Percentiles rank a stretch among this genome's conserved stretches.
phyloP scores from a whole-genome alignment of 2,113 vertebrate genomes.

The Pelvicachromis taeniatus region DNA sequence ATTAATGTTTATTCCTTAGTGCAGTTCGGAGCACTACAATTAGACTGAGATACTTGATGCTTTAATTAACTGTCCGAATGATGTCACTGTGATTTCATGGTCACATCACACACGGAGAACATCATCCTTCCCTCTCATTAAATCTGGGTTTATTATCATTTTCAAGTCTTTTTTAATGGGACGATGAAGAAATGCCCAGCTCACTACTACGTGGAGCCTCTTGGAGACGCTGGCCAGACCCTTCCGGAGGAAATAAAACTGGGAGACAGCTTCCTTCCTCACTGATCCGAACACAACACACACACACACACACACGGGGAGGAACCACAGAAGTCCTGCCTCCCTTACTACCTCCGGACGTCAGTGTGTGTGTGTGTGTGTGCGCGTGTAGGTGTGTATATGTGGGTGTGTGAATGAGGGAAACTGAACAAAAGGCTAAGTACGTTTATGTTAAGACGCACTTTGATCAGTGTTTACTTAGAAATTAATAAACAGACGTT shows the following conservation, averaged over 20 bases:
- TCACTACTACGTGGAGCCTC: conserved; percentile 64
- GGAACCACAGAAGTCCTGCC: not conserved
- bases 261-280: conserved; percentile 93
- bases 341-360: not conserved
- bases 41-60: not conserved
- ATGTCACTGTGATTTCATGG: conserved; percentile 13
- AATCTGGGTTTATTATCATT: not conserved
- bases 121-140: conserved; percentile 10
- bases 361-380: not conserved
- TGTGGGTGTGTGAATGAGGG: not conserved
- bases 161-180: conserved; percentile 51
- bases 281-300: conserved; percentile 68
- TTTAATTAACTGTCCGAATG: not conserved
- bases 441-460: conserved; percentile 1
- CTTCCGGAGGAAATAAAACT: conserved; percentile 87
- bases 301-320: conserved; percentile 14
- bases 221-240: conserved; percentile 65
- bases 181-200: conserved; percentile 72
- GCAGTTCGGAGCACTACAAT: not conserved
- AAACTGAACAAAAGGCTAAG: conserved; percentile 26
- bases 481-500: conserved; percentile 15
- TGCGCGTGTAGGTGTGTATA: not conserved
- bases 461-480: conserved; percentile 46
- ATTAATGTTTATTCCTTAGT: not conserved
- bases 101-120: not conserved